Percentiles rank a stretch among this genome's conserved stretches.
These are phyloP conservation scores for Phoeniculus purpureus DNA, from an alignment of 2,797 vertebrate species.

Conservation along the genomic window DNA sequence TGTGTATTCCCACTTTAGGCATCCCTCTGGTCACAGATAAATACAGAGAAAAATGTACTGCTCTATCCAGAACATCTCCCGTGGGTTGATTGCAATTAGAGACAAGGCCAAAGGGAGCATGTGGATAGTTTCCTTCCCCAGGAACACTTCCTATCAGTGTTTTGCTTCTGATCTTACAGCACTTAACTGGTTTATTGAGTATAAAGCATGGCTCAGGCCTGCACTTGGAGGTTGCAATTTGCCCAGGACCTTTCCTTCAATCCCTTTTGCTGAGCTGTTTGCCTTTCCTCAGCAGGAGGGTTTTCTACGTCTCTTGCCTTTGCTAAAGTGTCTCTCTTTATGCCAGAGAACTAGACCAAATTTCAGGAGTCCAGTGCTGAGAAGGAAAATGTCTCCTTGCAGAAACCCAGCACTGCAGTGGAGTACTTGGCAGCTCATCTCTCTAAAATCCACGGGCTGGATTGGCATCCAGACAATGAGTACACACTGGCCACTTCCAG, in stretches of 20 bases:
- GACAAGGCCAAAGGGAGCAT: neutral
- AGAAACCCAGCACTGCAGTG: constrained; percentile 94
- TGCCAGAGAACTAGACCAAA: neutral
- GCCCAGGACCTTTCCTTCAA: neutral
- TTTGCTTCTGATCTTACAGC: neutral
- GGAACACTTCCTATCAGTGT: neutral
- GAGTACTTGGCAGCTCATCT: constrained; percentile 97
- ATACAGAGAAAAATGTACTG: neutral
- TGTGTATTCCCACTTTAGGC: neutral
- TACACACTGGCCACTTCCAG: constrained; percentile 93
- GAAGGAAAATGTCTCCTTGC: constrained; percentile 39
- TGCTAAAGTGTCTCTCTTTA: neutral
- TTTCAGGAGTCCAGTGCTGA: neutral
- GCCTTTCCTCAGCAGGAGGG: neutral
- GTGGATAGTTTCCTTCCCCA: neutral
- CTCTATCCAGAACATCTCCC: neutral
- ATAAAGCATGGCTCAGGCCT: neutral
- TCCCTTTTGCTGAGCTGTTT: neutral
- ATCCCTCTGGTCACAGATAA: neutral
- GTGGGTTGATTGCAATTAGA: neutral
- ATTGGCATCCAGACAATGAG: constrained; percentile 98
- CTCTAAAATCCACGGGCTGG: constrained; percentile 96
- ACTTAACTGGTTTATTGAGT: neutral
- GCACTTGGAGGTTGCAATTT: neutral
- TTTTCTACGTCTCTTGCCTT: neutral